Conservation (phyloP, 1,140 invertebrate species). For the Limonius californicus region DNA sequence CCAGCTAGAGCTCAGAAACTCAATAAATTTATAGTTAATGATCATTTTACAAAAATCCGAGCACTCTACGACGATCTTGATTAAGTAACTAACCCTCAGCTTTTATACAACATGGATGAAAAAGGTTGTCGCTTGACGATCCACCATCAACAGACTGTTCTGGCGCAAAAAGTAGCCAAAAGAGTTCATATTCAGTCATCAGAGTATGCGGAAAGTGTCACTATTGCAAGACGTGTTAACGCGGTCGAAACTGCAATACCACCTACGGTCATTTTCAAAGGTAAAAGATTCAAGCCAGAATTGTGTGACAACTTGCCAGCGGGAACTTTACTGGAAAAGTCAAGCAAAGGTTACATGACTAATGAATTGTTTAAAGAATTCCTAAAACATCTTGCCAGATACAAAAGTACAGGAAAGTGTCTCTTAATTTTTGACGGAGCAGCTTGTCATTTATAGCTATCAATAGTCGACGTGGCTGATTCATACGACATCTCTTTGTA, state of each 20-base stretch:
- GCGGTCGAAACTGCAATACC: neutral
- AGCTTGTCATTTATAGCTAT: neutral
- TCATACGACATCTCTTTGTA: neutral
- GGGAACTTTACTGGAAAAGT: no score
- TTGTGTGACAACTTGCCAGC: neutral
- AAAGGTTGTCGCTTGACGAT: conserved; percentile 38
- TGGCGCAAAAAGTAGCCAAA: conserved; percentile 38
- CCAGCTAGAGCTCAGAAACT: conserved; percentile 42
- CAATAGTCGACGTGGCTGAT: neutral
- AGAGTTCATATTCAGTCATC: no score
- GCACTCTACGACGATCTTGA: conserved; percentile 26
- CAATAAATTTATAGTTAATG: no score
- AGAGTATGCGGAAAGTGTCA: conserved; percentile 38
- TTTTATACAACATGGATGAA: conserved; percentile 46
- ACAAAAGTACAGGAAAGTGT: no score
- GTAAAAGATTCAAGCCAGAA: no score
- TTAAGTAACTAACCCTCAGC: conserved; percentile 30
- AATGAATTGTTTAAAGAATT: no score
- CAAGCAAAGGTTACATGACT: no score
- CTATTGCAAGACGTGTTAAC: neutral
- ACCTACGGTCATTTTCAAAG: no score
- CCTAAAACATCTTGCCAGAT: no score
- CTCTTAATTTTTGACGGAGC: no score
- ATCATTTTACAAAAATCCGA: no score
- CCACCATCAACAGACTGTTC: conserved; percentile 38